Evolutionary conservation across 1,140 invertebrate species (phyloP).

Genomic region (Drosophila malerkotliana): DNA sequence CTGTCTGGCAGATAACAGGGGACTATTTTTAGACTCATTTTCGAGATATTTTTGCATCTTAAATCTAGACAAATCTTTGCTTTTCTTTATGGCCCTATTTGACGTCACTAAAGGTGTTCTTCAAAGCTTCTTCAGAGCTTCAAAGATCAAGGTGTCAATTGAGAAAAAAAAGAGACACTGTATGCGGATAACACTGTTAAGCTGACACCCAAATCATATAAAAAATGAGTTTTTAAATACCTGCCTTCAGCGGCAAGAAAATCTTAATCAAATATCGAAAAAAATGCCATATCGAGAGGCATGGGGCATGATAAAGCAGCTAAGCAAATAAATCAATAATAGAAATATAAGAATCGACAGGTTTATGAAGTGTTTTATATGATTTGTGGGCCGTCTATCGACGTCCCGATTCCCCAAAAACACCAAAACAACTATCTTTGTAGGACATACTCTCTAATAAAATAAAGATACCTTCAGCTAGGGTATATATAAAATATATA

Average conservation of each 20-base stretch:
- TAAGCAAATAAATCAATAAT: slow-evolving; percentile 81
- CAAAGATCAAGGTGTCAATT: slow-evolving; percentile 67
- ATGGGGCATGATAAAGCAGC: slow-evolving; percentile 60
- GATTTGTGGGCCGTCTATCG: slow-evolving; percentile 46
- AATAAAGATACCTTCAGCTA: background rate
- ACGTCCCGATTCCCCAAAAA: background rate
- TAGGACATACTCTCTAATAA: background rate
- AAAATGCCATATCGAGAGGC: slow-evolving; percentile 30
- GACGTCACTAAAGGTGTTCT: too few relatives aligned
- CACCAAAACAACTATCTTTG: background rate
- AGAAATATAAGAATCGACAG: slow-evolving; percentile 72
- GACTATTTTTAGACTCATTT: slow-evolving; percentile 28
- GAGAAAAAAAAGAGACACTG: slow-evolving; percentile 21
- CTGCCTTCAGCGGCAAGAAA: slow-evolving; percentile 17
- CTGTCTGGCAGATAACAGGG: slow-evolving; percentile 40
- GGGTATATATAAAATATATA: background rate
- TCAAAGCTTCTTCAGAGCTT: too few relatives aligned
- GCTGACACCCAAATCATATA: slow-evolving; percentile 49
- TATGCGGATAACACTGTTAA: slow-evolving; percentile 43
- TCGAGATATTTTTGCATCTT: slow-evolving; percentile 23
- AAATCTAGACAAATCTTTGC: slow-evolving; percentile 3
- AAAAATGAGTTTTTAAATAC: slow-evolving; percentile 55
- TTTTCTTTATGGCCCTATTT: background rate
- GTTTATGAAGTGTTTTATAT: slow-evolving; percentile 53
- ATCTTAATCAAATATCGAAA: slow-evolving; percentile 40